Percentiles rank a stretch among this genome's conserved stretches.
These are phyloP conservation scores for Gorsachius goisagi DNA, from an alignment of 2,113 vertebrate genomes.

Conservation along the genomic window DNA sequence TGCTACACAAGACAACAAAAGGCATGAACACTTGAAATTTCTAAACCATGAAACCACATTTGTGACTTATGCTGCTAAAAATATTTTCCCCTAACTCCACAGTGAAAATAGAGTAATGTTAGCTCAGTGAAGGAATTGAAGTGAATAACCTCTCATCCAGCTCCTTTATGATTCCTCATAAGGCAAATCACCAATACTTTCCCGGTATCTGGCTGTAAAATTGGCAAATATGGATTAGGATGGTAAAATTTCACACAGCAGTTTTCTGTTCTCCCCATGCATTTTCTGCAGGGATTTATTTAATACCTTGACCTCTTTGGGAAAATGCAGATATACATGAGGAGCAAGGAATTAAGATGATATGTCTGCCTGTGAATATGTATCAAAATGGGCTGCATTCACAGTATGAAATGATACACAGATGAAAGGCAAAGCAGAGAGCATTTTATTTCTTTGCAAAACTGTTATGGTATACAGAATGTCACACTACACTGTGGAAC, in stretches of 20 bases:
- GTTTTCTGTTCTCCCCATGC: neutral
- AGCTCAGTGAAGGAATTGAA: neutral
- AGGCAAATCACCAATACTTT: neutral
- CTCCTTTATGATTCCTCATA: neutral
- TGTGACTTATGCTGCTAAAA: neutral
- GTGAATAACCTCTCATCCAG: neutral
- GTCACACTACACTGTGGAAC: neutral
- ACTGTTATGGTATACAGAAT: neutral
- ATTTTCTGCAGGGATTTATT: constrained; percentile 51
- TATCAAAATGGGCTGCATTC: constrained; percentile 32
- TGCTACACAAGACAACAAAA: neutral
- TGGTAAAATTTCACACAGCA: constrained; percentile 21
- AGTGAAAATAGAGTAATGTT: neutral
- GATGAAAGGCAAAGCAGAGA: constrained; percentile 2
- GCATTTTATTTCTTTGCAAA: neutral
- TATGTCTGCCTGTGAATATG: neutral
- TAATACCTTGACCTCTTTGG: constrained; percentile 24
- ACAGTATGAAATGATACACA: neutral
- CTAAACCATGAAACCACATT: neutral
- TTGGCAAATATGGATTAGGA: constrained; percentile 20
- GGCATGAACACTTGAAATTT: neutral
- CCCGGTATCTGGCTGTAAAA: neutral
- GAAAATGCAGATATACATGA: constrained; percentile 35
- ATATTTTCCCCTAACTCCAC: neutral
- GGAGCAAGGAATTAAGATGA: constrained; percentile 49